Evolutionary conservation across 2,888 invertebrate genomes (phyloP).

Genomic region (Myathropa florea): DNA sequence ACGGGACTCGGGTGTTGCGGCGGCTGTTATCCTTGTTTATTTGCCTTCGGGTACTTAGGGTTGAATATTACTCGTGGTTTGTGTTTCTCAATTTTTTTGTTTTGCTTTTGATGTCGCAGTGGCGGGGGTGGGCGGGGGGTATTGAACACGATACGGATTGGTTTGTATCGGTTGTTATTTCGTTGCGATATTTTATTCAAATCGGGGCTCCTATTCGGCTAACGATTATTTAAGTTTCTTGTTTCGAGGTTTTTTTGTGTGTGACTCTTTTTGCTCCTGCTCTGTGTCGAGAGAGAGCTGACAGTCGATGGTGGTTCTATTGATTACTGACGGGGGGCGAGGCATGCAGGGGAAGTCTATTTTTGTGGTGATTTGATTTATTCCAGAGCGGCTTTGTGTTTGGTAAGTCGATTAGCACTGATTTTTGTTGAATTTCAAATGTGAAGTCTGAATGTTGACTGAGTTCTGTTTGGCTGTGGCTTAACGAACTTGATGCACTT

Average conservation of each 20-base stretch:
- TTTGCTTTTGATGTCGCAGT: not conserved
- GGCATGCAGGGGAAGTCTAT: not conserved
- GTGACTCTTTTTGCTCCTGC: not conserved
- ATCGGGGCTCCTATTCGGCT: constrained; percentile 46
- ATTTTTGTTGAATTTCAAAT: not conserved
- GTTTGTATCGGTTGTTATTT: constrained; percentile 45
- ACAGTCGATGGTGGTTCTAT: constrained; percentile 44
- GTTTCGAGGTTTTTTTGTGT: not conserved
- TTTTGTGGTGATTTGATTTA: constrained; percentile 35
- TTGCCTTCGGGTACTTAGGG: constrained; percentile 31
- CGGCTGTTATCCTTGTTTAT: constrained; percentile 25
- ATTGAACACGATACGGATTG: constrained; percentile 35
- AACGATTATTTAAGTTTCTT: constrained; percentile 58
- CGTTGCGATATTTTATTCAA: constrained; percentile 64
- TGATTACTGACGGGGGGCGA: constrained; percentile 42
- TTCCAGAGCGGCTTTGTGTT: not conserved
- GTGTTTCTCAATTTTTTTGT: not conserved
- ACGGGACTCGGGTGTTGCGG: not conserved
- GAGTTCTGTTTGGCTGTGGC: not conserved
- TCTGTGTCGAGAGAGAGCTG: not conserved
- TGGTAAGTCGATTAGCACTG: not conserved
- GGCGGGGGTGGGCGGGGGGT: not conserved
- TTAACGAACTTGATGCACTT: not conserved
- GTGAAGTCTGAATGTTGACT: not conserved
- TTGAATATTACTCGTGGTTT: constrained; percentile 10